Conservation (phyloP, 2,888 invertebrate species). For the Malachius bipustulatus region DNA sequence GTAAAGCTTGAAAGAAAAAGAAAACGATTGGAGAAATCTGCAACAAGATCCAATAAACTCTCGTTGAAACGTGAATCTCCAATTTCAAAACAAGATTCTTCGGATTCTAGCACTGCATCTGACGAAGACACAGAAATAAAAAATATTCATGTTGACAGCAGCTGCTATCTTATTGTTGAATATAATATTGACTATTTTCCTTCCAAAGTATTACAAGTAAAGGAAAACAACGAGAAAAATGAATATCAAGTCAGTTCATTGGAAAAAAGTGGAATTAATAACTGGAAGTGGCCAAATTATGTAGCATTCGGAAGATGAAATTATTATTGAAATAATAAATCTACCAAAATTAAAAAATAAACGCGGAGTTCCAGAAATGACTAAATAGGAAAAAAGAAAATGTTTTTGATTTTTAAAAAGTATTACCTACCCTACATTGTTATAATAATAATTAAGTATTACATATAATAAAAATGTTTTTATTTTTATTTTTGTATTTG, state of each 20-base stretch:
- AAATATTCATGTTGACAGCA: neutral
- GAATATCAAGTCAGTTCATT: neutral
- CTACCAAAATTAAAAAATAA: conserved; percentile 2
- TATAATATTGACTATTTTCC: neutral
- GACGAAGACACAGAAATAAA: neutral
- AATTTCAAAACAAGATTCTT: neutral
- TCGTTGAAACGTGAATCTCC: conserved; percentile 1
- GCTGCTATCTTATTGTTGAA: conserved; percentile 1
- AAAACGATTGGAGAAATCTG: neutral
- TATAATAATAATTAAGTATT: too few relatives aligned
- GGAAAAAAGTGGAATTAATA: conserved; percentile 4
- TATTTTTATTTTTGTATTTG: too few relatives aligned
- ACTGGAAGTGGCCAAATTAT: conserved; percentile 4
- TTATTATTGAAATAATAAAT: neutral
- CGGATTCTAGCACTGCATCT: neutral
- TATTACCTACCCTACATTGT: too few relatives aligned
- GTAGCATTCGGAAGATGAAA: neutral
- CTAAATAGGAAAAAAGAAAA: too few relatives aligned
- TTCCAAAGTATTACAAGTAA: conserved; percentile 1
- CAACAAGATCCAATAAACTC: neutral
- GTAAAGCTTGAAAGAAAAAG: neutral
- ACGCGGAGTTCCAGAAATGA: neutral
- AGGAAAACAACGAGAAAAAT: neutral
- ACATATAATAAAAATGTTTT: too few relatives aligned
- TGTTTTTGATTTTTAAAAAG: too few relatives aligned